Evolutionary conservation across 2,888 invertebrate genomes (phyloP), one percentile per base, ranked within the genome.

Genomic region (Xestobium rufovillosum): DNA sequence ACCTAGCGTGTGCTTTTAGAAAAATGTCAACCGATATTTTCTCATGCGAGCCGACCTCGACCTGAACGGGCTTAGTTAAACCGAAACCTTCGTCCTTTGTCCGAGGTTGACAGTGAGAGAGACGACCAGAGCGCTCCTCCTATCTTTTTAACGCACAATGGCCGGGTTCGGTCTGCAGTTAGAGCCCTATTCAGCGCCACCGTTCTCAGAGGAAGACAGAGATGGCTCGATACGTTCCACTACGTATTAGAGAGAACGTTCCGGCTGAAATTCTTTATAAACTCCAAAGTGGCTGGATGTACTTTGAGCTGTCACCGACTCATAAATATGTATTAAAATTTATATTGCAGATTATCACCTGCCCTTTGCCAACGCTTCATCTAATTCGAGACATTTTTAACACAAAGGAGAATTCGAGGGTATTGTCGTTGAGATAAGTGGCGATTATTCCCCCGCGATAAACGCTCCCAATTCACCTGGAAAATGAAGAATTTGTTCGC

Each of bases 261-360:
- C 38, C 47, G 44, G 43, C 47, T 48, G 47, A 49, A 45, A 45
- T n/a, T 47, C 47, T 48, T 48, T 49, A 48, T 48, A 44, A 46
- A 48, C 41, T 48, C 43, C 47, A 45, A 48, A 48, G 47, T 47
- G 49, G 47, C 42, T 44, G 43, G 50, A 48, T 50, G 49, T 46
- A 49, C 52, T 54, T 52, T 50, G 44, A 45, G 50, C 52, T 52
- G 53, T 54, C 55, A 49, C 46, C 51, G 47, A 41, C 59, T 63
- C 60, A 63, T 61, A 60, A 63, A 63, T 63, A 63, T 61, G 58
- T 59, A 61, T 62, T 58, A 57, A 58, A 59, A 60, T 60, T 55
- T 58, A 59, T 57, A 56, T 53, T 49, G 58, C 53, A 52, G 52
- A 59, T 59, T 59, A 57, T 57, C 56, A 57, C 56, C 57, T 59